Percentiles rank a stretch among this genome's conserved stretches.
These are phyloP conservation scores for Vulpes ferrilata DNA, from an alignment of 2,113 vertebrate genomes.

Conservation along the genomic window DNA sequence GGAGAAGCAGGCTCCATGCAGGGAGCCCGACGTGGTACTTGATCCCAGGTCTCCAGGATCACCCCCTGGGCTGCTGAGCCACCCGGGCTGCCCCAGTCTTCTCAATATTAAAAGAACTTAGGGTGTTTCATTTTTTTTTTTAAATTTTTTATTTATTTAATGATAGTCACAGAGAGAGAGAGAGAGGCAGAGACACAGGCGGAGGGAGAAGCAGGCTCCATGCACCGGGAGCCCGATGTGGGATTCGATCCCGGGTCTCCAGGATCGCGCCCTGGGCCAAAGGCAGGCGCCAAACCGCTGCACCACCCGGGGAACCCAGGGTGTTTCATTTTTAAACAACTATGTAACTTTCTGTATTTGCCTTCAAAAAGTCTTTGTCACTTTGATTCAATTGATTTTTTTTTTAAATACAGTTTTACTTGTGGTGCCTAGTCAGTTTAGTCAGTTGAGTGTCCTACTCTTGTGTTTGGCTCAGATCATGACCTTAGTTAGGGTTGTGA, in stretches of 20 bases:
- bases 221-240: too few relatives aligned
- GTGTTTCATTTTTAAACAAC: background rate
- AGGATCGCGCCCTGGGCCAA: too few relatives aligned
- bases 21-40: too few relatives aligned
- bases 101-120: background rate
- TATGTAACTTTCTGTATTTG: background rate
- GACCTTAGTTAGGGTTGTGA: background rate
- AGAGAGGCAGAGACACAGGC: too few relatives aligned
- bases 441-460: background rate
- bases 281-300: too few relatives aligned
- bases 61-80: too few relatives aligned
- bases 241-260: too few relatives aligned
- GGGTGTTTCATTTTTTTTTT: background rate
- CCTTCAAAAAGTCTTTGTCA: background rate
- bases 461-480: background rate
- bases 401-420: background rate
- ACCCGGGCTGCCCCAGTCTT: background rate
- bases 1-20: too few relatives aligned
- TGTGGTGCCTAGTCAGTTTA: background rate
- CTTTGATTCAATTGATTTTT: background rate
- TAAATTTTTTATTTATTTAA: too few relatives aligned
- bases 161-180: too few relatives aligned
- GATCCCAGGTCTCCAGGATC: too few relatives aligned
- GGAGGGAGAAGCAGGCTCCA: too few relatives aligned
- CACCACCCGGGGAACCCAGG: background rate